Evolutionary conservation across 2,113 vertebrate genomes (phyloP).

Genomic region (Ochotona princeps): DNA sequence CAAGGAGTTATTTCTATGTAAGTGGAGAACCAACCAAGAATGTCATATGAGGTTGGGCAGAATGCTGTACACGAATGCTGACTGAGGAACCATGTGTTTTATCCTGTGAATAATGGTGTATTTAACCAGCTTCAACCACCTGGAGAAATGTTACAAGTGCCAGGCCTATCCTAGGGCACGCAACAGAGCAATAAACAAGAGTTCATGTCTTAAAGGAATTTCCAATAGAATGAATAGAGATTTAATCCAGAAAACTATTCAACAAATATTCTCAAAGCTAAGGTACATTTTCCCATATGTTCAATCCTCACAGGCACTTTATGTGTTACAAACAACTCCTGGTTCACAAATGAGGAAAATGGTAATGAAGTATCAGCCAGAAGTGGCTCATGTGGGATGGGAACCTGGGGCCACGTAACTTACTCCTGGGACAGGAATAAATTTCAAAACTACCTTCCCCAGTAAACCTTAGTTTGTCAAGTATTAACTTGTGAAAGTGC

Average conservation of each 20-base stretch:
- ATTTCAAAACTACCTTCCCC: not conserved
- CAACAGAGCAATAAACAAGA: not conserved
- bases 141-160: not conserved
- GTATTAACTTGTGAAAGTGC: not conserved
- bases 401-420: not conserved
- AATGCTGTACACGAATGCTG: not conserved
- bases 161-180: not conserved
- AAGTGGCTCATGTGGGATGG: not conserved
- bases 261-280: not conserved
- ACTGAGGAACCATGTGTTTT: not conserved
- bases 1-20: not conserved
- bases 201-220: not conserved
- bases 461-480: not conserved
- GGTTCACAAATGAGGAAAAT: not conserved
- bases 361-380: not conserved
- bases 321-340: not conserved
- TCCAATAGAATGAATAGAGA: not conserved
- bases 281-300: not conserved
- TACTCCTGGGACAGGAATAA: not conserved
- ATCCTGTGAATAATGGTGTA: no score
- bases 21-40: not conserved
- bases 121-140: no score
- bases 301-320: not conserved
- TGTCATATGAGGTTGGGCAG: not conserved
- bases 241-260: not conserved